phyloP scores from a whole-genome alignment of 2,888 invertebrate species.

The Drosophila helvetica region DNA sequence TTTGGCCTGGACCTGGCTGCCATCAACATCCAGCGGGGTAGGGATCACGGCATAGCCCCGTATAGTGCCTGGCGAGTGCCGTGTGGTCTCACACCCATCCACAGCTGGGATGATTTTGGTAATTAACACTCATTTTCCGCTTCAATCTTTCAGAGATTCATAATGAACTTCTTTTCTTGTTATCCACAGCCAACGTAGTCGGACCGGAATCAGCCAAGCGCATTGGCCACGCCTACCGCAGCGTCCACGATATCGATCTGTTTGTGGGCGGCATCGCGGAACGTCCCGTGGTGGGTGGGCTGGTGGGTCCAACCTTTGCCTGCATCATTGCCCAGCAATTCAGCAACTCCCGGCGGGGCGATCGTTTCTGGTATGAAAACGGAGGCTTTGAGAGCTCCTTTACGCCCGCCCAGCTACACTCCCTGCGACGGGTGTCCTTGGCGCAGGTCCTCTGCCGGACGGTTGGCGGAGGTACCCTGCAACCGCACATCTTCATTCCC shows the following conservation, averaged over 20 bases:
- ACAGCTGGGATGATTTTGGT: constrained; percentile 88
- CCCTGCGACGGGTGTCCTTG: constrained; percentile 88
- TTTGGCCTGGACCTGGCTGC: constrained; percentile 95
- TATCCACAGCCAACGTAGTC: constrained; percentile 85
- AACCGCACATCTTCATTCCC: constrained; percentile 83
- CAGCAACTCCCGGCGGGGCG: constrained; percentile 90
- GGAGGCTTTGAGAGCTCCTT: constrained; percentile 89
- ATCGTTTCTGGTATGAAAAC: constrained; percentile 94
- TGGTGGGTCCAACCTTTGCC: constrained; percentile 94
- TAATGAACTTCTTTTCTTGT: background rate
- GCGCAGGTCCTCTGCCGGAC: constrained; percentile 87
- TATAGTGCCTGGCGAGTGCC: constrained; percentile 92
- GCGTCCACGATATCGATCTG: constrained; percentile 92
- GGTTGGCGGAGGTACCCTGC: constrained; percentile 83
- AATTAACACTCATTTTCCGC: background rate
- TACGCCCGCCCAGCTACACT: constrained; percentile 90
- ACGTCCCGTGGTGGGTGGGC: constrained; percentile 88
- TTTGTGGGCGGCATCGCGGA: constrained; percentile 93
- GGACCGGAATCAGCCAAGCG: constrained; percentile 87
- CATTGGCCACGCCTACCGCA: constrained; percentile 87
- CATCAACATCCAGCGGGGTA: constrained; percentile 93
- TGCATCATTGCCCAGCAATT: constrained; percentile 95
- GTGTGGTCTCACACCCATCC: constrained; percentile 89
- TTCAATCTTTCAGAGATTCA: background rate
- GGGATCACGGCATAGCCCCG: constrained; percentile 93